Conservation (phyloP, 2,888 invertebrate species). For the Limnephilus auricula region DNA sequence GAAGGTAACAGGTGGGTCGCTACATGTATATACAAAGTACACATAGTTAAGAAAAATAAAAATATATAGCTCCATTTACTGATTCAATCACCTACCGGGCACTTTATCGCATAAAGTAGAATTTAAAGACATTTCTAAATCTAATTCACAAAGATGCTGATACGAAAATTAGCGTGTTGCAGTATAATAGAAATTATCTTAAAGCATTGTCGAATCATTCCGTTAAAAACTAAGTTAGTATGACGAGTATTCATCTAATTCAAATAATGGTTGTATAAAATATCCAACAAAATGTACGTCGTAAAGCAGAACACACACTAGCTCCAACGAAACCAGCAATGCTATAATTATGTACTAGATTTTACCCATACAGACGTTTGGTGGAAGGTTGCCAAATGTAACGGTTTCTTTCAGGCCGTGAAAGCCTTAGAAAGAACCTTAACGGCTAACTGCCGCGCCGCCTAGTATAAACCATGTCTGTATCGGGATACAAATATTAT, state of each 20-base stretch:
- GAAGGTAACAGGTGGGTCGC: no score
- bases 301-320: not conserved
- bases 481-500: not conserved
- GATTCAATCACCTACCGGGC: no score
- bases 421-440: conserved; percentile 20
- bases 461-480: not conserved
- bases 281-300: not conserved
- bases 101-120: no score
- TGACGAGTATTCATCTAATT: not conserved
- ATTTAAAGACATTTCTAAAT: no score
- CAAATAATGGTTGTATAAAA: not conserved
- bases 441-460: not conserved
- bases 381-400: conserved; percentile 26
- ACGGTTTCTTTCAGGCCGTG: conserved; percentile 12
- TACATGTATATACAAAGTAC: no score
- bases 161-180: no score
- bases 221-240: not conserved
- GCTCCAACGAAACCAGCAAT: not conserved
- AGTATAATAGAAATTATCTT: not conserved
- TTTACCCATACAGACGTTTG: not conserved
- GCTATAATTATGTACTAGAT: not conserved
- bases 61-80: no score
- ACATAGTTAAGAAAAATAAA: no score
- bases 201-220: not conserved
- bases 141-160: no score